These are phyloP conservation scores for Drosophila yooni DNA, from an alignment of 2,888 invertebrate species.

Conservation along the genomic window DNA sequence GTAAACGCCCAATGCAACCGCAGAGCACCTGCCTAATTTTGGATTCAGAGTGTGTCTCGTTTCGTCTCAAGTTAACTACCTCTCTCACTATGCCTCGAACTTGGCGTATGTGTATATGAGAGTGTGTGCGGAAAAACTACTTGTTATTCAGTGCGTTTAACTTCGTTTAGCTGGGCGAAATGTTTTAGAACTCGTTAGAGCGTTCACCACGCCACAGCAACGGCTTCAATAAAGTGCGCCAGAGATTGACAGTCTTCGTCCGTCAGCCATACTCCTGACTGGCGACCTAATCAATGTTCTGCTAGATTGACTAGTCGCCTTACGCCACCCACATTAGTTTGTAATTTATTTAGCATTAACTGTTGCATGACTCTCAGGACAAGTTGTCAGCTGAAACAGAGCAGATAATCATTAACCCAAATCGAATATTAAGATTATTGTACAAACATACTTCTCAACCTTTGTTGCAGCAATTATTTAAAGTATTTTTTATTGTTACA, in stretches of 20 bases:
- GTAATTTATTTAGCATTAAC: constrained; percentile 73
- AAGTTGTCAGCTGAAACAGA: constrained; percentile 5
- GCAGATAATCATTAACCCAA: neutral
- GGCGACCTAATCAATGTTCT: constrained; percentile 60
- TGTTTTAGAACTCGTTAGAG: constrained; percentile 76
- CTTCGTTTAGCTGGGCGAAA: constrained; percentile 77
- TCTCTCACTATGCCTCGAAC: constrained; percentile 43
- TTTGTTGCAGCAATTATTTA: neutral
- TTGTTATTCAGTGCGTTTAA: constrained; percentile 77
- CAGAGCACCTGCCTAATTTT: constrained; percentile 69
- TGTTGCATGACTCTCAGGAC: constrained; percentile 52
- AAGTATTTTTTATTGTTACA: neutral
- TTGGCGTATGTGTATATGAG: constrained; percentile 17
- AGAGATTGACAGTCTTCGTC: constrained; percentile 48
- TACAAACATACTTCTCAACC: neutral
- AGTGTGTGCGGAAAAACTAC: constrained; percentile 58
- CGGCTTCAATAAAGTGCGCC: constrained; percentile 27
- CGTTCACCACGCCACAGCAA: constrained; percentile 40
- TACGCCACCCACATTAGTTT: constrained; percentile 53
- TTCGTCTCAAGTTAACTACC: constrained; percentile 63
- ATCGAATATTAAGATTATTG: neutral
- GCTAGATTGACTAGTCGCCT: constrained; percentile 34
- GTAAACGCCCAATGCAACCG: constrained; percentile 63
- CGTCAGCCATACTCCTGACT: constrained; percentile 7
- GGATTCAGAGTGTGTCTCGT: constrained; percentile 63